Evolutionary conservation across 2,113 vertebrate genomes (phyloP).

Genomic region (Narcine bancroftii): DNA sequence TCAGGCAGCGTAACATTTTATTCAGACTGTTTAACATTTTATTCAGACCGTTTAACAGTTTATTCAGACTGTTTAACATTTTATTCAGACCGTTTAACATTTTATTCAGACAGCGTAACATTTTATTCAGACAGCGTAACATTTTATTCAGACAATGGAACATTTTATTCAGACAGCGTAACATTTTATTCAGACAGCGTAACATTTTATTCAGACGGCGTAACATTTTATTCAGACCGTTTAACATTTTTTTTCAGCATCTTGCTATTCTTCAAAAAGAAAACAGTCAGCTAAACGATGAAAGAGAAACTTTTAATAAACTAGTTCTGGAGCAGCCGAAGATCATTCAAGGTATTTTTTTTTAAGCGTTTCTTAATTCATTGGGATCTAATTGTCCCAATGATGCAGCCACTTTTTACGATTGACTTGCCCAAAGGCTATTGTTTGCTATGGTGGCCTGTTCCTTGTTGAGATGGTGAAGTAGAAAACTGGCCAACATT

Average conservation of each 20-base stretch:
- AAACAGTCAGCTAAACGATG: constrained; percentile 39
- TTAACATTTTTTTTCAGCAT: background rate
- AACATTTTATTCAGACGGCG: background rate
- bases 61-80: no score
- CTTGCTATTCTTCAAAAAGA: background rate
- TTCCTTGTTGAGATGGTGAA: background rate
- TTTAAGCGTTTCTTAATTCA: background rate
- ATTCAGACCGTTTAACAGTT: no score
- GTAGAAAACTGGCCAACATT: background rate
- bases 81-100: no score
- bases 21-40: no score
- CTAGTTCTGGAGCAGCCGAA: background rate
- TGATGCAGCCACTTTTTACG: no score
- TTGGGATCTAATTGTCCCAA: background rate
- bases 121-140: background rate
- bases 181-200: background rate
- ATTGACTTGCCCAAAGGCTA: background rate
- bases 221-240: no score
- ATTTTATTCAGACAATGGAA: no score
- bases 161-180: background rate
- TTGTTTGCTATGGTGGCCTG: background rate
- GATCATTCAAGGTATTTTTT: constrained; percentile 41
- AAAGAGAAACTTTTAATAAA: constrained; percentile 39
- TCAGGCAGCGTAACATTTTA: no score
- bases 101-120: background rate